A percentile compares a stretch with the other conserved stretches of the same genome.
These are phyloP conservation scores for Grapholita molesta DNA, from an alignment of 1,140 invertebrate genomes.

Conservation along the genomic window DNA sequence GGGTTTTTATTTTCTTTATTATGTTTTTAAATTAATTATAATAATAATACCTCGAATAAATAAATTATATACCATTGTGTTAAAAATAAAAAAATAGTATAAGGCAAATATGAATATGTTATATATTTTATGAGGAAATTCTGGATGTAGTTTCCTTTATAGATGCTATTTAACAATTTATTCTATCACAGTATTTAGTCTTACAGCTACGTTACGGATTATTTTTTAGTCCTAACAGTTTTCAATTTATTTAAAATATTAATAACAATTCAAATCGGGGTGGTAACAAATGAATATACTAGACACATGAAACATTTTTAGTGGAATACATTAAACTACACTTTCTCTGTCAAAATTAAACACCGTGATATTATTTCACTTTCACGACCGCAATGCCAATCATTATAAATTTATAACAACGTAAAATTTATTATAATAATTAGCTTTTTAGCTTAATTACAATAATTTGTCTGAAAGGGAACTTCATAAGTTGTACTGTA, in stretches of 20 bases:
- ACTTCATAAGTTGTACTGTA: too few species aligned
- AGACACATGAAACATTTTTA: background rate
- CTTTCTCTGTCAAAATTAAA: conserved; percentile 66
- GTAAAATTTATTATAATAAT: conserved; percentile 59
- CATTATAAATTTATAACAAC: conserved; percentile 53
- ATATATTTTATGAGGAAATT: too few species aligned
- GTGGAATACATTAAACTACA: conserved; percentile 3
- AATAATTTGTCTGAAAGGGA: too few species aligned
- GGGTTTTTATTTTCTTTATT: too few species aligned
- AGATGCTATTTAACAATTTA: background rate
- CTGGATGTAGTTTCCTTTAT: too few species aligned
- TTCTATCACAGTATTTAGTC: background rate
- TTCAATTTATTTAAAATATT: background rate
- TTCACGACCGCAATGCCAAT: conserved; percentile 66
- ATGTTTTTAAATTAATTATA: too few species aligned
- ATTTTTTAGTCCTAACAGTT: too few species aligned
- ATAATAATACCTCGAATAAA: too few species aligned
- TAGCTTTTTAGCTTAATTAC: conserved; percentile 51
- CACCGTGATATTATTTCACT: conserved; percentile 68
- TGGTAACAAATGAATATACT: background rate
- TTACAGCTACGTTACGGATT: too few species aligned
- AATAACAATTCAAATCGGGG: background rate
- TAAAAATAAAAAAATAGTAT: too few species aligned
- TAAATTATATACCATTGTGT: too few species aligned
- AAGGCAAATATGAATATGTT: too few species aligned